Evolutionary conservation across 2,113 vertebrate genomes (phyloP), one percentile per base, ranked within the genome.

Genomic region (Trochalopteron elliotii): DNA sequence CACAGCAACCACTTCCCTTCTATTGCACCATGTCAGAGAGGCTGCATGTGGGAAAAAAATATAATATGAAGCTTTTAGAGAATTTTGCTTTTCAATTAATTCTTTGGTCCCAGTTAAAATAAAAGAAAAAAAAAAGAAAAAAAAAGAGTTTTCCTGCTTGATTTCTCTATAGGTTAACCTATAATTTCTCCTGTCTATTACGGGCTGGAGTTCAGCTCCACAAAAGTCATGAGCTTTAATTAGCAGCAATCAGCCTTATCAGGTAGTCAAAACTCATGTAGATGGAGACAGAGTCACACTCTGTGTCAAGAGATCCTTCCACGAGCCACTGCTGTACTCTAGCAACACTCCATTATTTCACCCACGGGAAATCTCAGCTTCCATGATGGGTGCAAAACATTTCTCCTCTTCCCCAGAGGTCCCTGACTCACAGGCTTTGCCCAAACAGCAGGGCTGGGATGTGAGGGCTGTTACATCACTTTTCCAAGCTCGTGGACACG

Each of bases 371-470:
- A 92, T 81, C 60, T 63, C 11, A 0, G 27, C 40, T 64, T 14
- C 2, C 3, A 1, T 6, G 27, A 47, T 50, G 11, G 0, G 7
- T 7, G 2, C 33, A 37, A 24, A 88, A 23, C 1, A 1, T 35
- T 81, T 64, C 55, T 67, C 5, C 63, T 59, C 42, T 69, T 88
- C 83, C 85, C 44, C 76, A 90, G 50, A 89, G 76, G 31, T 50
- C 72, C 40, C 8, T 95, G 95, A 92, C 79, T 94, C 94, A 93
- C 16, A 50, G 76, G 49, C 50, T 80, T 45, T 74, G 68, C 68
- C 52, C 63, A 74, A 27, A 21, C 40, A 53, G 0, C n/a, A 92
- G 69, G 37, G 53, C 74, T 59, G 72, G 69, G 52, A 75, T 42
- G 37, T 23, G 82, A 76, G 33, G 24, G 53, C 49, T 83, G 15